Percentiles rank a stretch among this genome's conserved stretches.
Evolutionary conservation across 2,113 vertebrate species (phyloP).

Genomic region (Alligator mississippiensis): DNA sequence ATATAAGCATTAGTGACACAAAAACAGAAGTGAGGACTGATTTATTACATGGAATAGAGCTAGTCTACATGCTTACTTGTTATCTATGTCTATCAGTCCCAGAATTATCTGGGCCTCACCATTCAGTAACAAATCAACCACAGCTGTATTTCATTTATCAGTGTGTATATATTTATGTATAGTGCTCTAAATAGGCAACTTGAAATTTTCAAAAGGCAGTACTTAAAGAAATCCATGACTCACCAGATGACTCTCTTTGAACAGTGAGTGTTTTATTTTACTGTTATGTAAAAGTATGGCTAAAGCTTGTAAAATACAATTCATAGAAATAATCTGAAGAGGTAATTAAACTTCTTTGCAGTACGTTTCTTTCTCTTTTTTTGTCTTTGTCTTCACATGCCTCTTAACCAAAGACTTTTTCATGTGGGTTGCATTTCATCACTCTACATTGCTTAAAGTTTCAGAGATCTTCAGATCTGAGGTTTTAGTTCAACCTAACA

Average conservation of each 20-base stretch:
- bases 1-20: constrained; percentile 59
- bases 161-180: background rate
- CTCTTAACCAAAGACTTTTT: constrained; percentile 30
- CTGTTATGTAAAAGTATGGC: constrained; percentile 10
- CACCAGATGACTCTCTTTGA: constrained; percentile 44
- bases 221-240: constrained; percentile 61
- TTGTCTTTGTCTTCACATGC: background rate
- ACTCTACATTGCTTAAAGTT: background rate
- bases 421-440: background rate
- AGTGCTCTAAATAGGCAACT: constrained; percentile 20
- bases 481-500: background rate
- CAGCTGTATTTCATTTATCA: constrained; percentile 31
- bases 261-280: constrained; percentile 51
- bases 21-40: constrained; percentile 67
- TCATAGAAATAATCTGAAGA: constrained; percentile 50
- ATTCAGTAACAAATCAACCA: constrained; percentile 23
- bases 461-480: background rate
- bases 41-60: constrained; percentile 47
- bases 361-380: background rate
- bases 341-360: constrained; percentile 32
- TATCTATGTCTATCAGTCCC: constrained; percentile 46
- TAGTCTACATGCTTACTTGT: constrained; percentile 41
- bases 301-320: constrained; percentile 36
- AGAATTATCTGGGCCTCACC: constrained; percentile 37
- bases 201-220: background rate